phyloP scores from a whole-genome alignment of 2,113 vertebrate genomes.

The Zapus hudsonius region DNA sequence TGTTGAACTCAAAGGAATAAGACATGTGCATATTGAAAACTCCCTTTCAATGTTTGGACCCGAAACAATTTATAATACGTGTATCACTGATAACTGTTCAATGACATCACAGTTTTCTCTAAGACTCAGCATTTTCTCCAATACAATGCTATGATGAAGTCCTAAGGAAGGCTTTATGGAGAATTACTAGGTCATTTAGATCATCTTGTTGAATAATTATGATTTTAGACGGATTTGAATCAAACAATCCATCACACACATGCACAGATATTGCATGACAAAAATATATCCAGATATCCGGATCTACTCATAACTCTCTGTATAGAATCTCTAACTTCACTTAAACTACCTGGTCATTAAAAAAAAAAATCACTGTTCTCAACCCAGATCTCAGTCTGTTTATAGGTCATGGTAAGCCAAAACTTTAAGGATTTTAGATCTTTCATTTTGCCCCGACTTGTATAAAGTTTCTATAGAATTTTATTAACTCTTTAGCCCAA shows the following conservation, averaged over 20 bases:
- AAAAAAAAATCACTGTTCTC: not conserved
- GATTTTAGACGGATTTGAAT: constrained; percentile 19
- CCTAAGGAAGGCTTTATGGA: not conserved
- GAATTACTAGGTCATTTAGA: not conserved
- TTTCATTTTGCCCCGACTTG: not conserved
- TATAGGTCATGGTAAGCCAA: not conserved
- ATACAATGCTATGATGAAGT: not conserved
- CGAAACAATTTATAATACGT: not conserved
- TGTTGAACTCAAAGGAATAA: not conserved
- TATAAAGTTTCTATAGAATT: not conserved
- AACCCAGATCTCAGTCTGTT: not conserved
- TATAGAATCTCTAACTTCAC: not conserved
- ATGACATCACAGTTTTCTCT: not conserved
- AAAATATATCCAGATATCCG: not conserved
- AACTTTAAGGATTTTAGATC: not conserved
- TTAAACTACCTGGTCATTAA: not conserved
- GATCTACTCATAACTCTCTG: not conserved
- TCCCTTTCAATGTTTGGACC: not conserved
- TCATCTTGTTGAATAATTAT: not conserved
- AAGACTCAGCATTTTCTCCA: not conserved
- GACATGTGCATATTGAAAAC: not conserved
- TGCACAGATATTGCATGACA: not conserved
- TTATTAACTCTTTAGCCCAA: not conserved
- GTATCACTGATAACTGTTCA: not conserved
- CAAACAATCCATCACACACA: not conserved